phyloP scores from a whole-genome alignment of 2,888 invertebrate species.

The Macropis europaea region DNA sequence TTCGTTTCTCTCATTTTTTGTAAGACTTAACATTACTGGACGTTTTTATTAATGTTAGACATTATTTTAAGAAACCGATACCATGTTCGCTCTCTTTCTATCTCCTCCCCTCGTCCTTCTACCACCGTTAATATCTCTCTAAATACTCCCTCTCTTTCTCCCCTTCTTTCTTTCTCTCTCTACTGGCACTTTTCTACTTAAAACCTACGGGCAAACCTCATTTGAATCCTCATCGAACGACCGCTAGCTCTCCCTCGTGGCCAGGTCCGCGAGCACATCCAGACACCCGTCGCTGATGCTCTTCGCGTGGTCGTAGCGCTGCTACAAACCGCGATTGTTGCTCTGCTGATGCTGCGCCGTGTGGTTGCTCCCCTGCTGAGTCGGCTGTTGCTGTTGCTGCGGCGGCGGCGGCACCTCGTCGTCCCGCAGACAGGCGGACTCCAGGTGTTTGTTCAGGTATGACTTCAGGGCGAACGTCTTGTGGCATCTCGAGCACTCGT shows the following conservation, averaged over 20 bases:
- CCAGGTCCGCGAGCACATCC: constrained; percentile 11
- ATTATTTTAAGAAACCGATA: constrained; percentile 65
- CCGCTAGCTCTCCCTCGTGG: constrained; percentile 66
- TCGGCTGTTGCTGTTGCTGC: constrained; percentile 30
- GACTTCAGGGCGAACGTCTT: constrained; percentile 97
- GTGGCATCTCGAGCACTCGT: constrained; percentile 92
- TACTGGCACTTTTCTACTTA: constrained; percentile 80
- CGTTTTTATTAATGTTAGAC: constrained; percentile 77
- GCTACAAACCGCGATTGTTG: constrained; percentile 76
- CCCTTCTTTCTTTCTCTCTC: constrained; percentile 9
- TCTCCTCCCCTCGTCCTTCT: too few relatives aligned
- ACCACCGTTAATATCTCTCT: too few relatives aligned
- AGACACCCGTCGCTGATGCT: background rate
- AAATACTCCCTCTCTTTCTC: background rate
- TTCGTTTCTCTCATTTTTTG: constrained; percentile 13
- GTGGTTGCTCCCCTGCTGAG: constrained; percentile 40
- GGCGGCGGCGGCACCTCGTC: constrained; percentile 61
- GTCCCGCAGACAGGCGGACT: constrained; percentile 91
- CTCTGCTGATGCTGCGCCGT: constrained; percentile 47
- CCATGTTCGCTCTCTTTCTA: constrained; percentile 20
- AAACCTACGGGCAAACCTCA: constrained; percentile 72
- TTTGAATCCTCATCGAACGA: constrained; percentile 13
- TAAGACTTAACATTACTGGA: constrained; percentile 79
- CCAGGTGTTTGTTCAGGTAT: constrained; percentile 96
- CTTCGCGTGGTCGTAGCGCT: constrained; percentile 52